Conservation (phyloP, 2,888 invertebrate genomes). For the Hanleya hanleyi region DNA sequence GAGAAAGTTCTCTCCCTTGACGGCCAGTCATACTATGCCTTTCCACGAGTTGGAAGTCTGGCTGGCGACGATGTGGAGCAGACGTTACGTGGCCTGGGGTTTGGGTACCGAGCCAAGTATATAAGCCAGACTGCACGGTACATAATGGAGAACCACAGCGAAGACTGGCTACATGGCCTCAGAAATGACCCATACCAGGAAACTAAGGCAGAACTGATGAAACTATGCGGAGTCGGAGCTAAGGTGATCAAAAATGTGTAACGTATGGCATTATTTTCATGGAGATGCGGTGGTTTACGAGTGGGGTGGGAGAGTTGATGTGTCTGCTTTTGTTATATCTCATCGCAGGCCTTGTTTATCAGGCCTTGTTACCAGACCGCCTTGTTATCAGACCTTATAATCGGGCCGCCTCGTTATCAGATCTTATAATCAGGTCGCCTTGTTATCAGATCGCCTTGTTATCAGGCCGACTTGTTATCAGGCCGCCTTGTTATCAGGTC, state of each 20-base stretch:
- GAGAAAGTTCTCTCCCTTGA: conserved; percentile 81
- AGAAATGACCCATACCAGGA: conserved; percentile 79
- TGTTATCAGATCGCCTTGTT: no score
- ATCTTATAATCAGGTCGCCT: no score
- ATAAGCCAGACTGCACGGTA: conserved; percentile 63
- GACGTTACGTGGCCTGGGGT: conserved; percentile 79
- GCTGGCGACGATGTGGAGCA: conserved; percentile 79
- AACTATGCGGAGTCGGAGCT: conserved; percentile 91
- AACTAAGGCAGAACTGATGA: conserved; percentile 83
- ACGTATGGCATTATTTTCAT: no score
- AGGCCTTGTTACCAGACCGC: no score
- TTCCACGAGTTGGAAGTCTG: conserved; percentile 79
- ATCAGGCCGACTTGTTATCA: no score
- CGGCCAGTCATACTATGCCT: conserved; percentile 81
- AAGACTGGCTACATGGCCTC: conserved; percentile 83
- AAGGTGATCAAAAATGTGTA: conserved; percentile 86
- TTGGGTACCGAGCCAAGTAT: conserved; percentile 79
- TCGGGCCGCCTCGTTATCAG: no score
- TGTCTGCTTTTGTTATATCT: no score
- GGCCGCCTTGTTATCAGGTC: no score
- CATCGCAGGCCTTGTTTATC: no score
- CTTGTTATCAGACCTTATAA: no score
- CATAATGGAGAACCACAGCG: conserved; percentile 81
- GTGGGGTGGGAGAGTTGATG: no score
- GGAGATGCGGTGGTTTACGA: no score